Base-by-base conservation (phyloP, 2,888 invertebrate genomes). In the Orchesellides sinensis region DNA sequence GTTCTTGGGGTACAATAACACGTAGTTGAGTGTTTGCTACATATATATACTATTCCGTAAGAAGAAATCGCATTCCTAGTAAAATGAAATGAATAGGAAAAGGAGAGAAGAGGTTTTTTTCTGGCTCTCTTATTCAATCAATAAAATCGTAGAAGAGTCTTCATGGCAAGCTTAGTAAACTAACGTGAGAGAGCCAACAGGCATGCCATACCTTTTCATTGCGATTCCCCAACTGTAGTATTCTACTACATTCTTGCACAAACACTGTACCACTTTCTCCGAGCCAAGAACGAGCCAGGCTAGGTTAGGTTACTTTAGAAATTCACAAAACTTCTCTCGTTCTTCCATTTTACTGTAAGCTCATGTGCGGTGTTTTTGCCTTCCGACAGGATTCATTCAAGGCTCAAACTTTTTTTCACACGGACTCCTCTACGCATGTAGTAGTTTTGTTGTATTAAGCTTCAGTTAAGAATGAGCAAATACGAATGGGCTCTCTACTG, bases 141-240 rank as follows among this genome's bases (percentile, higher is more conserved):
- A 78, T 78, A 78, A 68, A 68, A 78, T 61, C 19, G 68, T 45
- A 68, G 77, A 69, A 68, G 47, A 59, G 14, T 23, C 10, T 59
- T 52, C 68, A 68, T 77, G 65, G 56, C 75, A 68, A 21, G 23
- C 12, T 40, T 21, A 23, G 32, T 14, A 45, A 23, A 29, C n/a
- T 17, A 29, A 59, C 56, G 47, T 52, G 66, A 75, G 66, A 66
- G 75, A 56, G 54, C 68, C 77, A 77, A 68, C 77, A 77, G 77
- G 68, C 77, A 77, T 68, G 73, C 49, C 32, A 52, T 56, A 59
- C 68, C 59, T 61, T 68, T 21, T 21, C 21, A 63, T 25, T n/a
- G n/a, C n/a, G n/a, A n/a, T n/a, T n/a, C n/a, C n/a, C n/a, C n/a
- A n/a, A n/a, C n/a, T n/a, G n/a, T n/a, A n/a, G n/a, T n/a, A n/a